Conservation (phyloP, 1,140 invertebrate genomes). For the Drosophila pachea region DNA sequence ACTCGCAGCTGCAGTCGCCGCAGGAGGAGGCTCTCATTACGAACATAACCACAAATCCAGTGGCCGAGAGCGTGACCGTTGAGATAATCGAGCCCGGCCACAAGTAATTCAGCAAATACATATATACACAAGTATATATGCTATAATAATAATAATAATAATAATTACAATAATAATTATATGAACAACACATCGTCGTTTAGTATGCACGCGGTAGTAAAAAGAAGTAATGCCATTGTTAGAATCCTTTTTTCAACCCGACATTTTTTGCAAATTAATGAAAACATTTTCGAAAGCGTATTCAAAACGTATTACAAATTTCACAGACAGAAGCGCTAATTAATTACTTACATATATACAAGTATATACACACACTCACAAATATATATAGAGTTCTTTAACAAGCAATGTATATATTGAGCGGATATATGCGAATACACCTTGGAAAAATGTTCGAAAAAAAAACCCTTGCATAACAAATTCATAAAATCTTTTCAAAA, state of each 20-base stretch:
- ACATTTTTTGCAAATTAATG: slow-evolving; percentile 62
- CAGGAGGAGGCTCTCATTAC: slow-evolving; percentile 68
- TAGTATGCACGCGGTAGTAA: slow-evolving; percentile 67
- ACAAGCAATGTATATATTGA: slow-evolving; percentile 37
- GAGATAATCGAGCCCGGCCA: slow-evolving; percentile 74
- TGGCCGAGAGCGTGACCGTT: slow-evolving; percentile 76
- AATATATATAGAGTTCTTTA: slow-evolving; percentile 35
- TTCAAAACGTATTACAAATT: too few relatives aligned
- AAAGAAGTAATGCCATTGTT: slow-evolving; percentile 52
- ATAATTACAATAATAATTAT: slow-evolving; percentile 1
- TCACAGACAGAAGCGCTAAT: slow-evolving; percentile 60
- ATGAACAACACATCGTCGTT: slow-evolving; percentile 50
- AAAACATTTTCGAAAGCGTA: slow-evolving; percentile 52
- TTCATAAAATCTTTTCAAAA: slow-evolving; percentile 77
- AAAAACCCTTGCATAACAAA: slow-evolving; percentile 79
- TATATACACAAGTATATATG: background rate
- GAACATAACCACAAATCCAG: slow-evolving; percentile 77
- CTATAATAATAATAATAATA: slow-evolving; percentile 14
- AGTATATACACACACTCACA: slow-evolving; percentile 37
- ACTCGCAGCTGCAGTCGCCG: slow-evolving; percentile 56
- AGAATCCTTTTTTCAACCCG: slow-evolving; percentile 51
- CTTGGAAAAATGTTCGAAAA: slow-evolving; percentile 71
- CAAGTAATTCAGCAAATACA: slow-evolving; percentile 31
- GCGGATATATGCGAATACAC: slow-evolving; percentile 53
- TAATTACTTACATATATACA: slow-evolving; percentile 57